Evolutionary conservation across 2,888 invertebrate genomes (phyloP).

Genomic region (Hypomecis punctinalis): DNA sequence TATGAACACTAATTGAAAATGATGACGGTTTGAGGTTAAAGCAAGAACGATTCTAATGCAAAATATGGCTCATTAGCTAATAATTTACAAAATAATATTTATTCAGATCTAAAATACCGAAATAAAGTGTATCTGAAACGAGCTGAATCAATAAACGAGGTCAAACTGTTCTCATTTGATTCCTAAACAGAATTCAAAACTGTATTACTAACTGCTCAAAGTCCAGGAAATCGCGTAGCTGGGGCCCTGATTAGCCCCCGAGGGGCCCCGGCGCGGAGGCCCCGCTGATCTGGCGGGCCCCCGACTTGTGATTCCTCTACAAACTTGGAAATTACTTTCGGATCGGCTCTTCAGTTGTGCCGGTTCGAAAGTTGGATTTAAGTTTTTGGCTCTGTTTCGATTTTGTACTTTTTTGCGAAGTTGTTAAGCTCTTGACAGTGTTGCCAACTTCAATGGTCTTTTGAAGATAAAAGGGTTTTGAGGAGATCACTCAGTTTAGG

Average conservation of each 20-base stretch:
- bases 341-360: slow-evolving; percentile 36
- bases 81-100: too few relatives aligned
- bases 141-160: neutral
- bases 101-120: too few relatives aligned
- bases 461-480: slow-evolving; percentile 13
- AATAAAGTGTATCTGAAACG: too few relatives aligned
- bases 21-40: too few relatives aligned
- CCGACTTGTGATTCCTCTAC: slow-evolving; percentile 23
- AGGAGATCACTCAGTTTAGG: neutral
- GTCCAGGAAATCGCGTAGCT: neutral
- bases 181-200: slow-evolving; percentile 14
- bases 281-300: slow-evolving; percentile 1
- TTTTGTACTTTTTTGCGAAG: slow-evolving; percentile 31
- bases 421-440: slow-evolving; percentile 15
- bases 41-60: too few relatives aligned
- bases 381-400: slow-evolving; percentile 35
- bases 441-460: slow-evolving; percentile 9
- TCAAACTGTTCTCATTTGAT: slow-evolving; percentile 4
- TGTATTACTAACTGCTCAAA: slow-evolving; percentile 14
- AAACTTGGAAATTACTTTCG: slow-evolving; percentile 41
- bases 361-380: slow-evolving; percentile 31
- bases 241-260: slow-evolving; percentile 9
- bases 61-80: too few relatives aligned
- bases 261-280: slow-evolving; percentile 2
- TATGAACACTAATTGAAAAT: too few relatives aligned